These are phyloP conservation scores for Vultur gryphus DNA, from an alignment of 2,797 vertebrate species.

Conservation along the genomic window DNA sequence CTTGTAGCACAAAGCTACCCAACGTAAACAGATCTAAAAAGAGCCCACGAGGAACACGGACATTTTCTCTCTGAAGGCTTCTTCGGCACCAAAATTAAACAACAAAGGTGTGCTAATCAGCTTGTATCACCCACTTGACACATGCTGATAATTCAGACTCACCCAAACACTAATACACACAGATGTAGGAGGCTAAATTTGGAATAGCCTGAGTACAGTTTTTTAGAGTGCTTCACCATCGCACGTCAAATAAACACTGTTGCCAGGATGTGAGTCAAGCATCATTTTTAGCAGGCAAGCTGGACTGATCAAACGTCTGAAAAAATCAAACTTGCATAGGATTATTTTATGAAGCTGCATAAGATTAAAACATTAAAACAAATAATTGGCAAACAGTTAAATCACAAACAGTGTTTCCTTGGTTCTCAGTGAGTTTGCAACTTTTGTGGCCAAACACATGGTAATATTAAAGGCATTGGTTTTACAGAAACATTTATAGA, in stretches of 20 bases:
- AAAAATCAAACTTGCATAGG: neutral
- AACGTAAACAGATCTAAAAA: slow-evolving; percentile 28
- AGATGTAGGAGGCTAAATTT: slow-evolving; percentile 13
- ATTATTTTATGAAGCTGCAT: neutral
- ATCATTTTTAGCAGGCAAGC: slow-evolving; percentile 28
- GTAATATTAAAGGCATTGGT: neutral
- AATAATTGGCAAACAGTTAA: neutral
- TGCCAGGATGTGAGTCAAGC: slow-evolving; percentile 54
- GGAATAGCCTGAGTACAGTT: neutral
- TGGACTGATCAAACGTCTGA: slow-evolving; percentile 3
- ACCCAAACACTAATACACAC: slow-evolving; percentile 25
- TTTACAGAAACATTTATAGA: neutral
- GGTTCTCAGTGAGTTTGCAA: neutral
- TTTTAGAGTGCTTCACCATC: neutral
- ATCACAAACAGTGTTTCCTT: neutral
- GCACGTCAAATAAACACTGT: neutral
- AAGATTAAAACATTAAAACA: neutral
- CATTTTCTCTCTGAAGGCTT: neutral
- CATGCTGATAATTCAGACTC: neutral
- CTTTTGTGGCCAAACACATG: neutral
- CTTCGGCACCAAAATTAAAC: neutral
- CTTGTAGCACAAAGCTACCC: neutral
- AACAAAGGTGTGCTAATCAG: neutral
- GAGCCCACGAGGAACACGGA: neutral
- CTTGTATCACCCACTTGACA: neutral